Evolutionary conservation across 2,888 invertebrate species (phyloP).

Genomic region (Acleris cristana): DNA sequence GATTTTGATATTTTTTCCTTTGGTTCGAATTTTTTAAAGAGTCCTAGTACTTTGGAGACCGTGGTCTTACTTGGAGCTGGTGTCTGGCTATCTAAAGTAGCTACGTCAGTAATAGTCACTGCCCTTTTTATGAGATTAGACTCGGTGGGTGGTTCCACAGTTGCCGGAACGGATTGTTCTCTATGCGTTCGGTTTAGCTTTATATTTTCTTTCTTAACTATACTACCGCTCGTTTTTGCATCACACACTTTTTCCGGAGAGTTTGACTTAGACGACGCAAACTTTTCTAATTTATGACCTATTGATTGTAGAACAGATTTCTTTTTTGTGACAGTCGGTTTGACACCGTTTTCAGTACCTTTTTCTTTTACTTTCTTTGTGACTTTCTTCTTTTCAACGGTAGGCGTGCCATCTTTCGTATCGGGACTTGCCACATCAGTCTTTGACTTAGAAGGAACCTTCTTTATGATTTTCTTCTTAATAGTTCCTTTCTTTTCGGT

Average conservation of each 20-base stretch:
- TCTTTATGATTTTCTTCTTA: slow-evolving; percentile 76
- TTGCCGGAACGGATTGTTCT: slow-evolving; percentile 86
- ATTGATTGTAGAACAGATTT: slow-evolving; percentile 89
- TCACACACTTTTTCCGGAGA: slow-evolving; percentile 77
- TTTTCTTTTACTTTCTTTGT: slow-evolving; percentile 75
- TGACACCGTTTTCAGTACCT: slow-evolving; percentile 57
- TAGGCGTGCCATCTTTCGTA: slow-evolving; percentile 57
- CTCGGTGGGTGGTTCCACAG: slow-evolving; percentile 82
- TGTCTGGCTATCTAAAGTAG: slow-evolving; percentile 69
- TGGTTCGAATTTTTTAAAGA: slow-evolving; percentile 90
- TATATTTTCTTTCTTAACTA: slow-evolving; percentile 60
- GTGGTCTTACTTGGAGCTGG: slow-evolving; percentile 84
- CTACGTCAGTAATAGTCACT: slow-evolving; percentile 88
- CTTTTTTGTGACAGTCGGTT: slow-evolving; percentile 78
- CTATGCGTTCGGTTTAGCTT: slow-evolving; percentile 84
- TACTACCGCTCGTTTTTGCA: slow-evolving; percentile 50
- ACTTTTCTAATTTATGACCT: slow-evolving; percentile 90
- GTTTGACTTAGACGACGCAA: slow-evolving; percentile 81
- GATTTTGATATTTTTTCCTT: slow-evolving; percentile 72
- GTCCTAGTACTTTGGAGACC: slow-evolving; percentile 89
- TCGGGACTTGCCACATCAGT: slow-evolving; percentile 65
- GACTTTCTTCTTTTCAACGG: slow-evolving; percentile 72
- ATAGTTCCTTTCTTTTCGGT: slow-evolving; percentile 71
- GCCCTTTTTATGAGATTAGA: slow-evolving; percentile 88
- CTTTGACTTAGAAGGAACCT: slow-evolving; percentile 78